phyloP scores from a whole-genome alignment of 2,797 vertebrate genomes.

The Tinamus major region DNA sequence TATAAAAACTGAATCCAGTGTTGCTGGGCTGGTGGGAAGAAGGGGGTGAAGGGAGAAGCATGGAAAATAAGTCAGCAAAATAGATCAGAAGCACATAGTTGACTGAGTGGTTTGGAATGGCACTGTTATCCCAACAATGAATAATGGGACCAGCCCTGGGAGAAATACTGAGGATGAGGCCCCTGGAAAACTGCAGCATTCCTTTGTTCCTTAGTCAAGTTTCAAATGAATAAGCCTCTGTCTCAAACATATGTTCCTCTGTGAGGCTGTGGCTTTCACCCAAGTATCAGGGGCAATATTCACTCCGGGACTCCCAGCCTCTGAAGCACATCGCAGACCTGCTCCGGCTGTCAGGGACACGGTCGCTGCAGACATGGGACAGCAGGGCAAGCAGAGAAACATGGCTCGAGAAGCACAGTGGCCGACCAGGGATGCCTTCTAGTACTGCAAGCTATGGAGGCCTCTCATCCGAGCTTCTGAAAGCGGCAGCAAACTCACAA shows the following conservation, averaged over 20 bases:
- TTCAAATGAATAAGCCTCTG: background rate
- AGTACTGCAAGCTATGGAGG: background rate
- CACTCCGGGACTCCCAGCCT: background rate
- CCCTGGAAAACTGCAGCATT: background rate
- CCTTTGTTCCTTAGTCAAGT: background rate
- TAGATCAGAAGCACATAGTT: background rate
- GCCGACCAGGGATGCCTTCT: background rate
- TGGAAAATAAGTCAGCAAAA: background rate
- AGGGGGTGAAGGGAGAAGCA: fast-evolving
- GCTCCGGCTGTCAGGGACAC: fast-evolving
- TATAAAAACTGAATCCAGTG: background rate
- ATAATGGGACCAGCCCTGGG: background rate
- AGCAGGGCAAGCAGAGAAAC: background rate
- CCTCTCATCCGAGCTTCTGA: background rate
- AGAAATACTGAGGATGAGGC: background rate
- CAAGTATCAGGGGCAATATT: background rate
- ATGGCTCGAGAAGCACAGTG: background rate
- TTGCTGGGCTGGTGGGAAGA: background rate
- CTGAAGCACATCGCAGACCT: fast-evolving
- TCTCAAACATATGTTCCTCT: background rate
- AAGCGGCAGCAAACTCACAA: background rate
- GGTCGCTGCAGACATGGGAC: fast-evolving
- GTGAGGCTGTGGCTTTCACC: background rate
- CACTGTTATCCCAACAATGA: background rate
- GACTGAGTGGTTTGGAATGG: background rate